A percentile compares a stretch with the other conserved stretches of the same genome.
Evolutionary conservation across 1,140 invertebrate species (phyloP).

Genomic region (Drosophila mojavensis): DNA sequence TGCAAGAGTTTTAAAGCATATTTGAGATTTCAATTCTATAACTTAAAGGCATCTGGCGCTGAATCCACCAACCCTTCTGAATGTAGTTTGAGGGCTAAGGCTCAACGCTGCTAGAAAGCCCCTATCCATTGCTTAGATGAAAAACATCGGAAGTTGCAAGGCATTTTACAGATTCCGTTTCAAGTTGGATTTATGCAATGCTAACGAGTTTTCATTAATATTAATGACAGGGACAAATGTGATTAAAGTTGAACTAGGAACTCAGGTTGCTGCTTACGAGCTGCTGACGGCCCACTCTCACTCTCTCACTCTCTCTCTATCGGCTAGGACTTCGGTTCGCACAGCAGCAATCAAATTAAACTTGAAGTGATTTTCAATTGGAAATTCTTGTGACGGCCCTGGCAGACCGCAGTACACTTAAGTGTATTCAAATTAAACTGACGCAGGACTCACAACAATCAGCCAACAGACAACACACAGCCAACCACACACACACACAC

Average conservation of each 20-base stretch:
- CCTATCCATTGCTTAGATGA: no score
- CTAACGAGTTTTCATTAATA: conserved; percentile 70
- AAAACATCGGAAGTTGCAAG: not conserved
- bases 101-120: not conserved
- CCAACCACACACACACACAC: conserved; percentile 23
- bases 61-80: no score
- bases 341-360: conserved; percentile 77
- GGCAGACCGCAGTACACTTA: conserved; percentile 78
- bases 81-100: no score
- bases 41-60: no score
- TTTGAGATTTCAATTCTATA: no score
- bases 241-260: conserved; percentile 56
- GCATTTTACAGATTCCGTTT: not conserved
- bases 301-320: no score
- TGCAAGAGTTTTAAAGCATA: no score
- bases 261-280: conserved; percentile 1
- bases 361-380: conserved; percentile 82
- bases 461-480: conserved; percentile 29
- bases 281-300: not conserved
- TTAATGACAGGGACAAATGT: conserved; percentile 67
- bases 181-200: conserved; percentile 60
- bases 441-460: conserved; percentile 63
- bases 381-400: conserved; percentile 75
- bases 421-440: conserved; percentile 82
- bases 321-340: not conserved